A percentile compares a stretch with the other conserved stretches of the same genome.
phyloP scores from a whole-genome alignment of 2,113 vertebrate genomes.

The Lepus americanus region DNA sequence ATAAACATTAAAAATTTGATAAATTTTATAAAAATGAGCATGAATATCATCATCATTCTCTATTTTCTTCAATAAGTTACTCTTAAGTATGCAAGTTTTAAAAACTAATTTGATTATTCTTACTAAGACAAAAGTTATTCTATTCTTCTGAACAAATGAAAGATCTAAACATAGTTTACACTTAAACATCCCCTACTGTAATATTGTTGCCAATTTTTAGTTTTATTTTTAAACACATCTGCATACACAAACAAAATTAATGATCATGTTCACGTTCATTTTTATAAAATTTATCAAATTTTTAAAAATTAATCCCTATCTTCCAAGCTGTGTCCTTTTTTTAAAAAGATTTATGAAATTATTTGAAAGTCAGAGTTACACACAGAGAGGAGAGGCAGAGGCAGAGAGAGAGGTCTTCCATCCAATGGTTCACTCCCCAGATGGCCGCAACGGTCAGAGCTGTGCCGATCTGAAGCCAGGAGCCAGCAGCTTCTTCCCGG shows the following conservation, averaged over 20 bases:
- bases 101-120: not conserved
- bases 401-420: not conserved
- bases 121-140: not conserved
- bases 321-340: not conserved
- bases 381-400: no score
- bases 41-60: not conserved
- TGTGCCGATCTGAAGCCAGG: no score
- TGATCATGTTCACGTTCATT: not conserved
- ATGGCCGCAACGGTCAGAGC: no score
- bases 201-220: not conserved
- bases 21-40: not conserved
- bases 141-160: conserved; percentile 7
- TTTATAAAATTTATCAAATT: not conserved
- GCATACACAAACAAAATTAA: not conserved
- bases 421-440: no score
- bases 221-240: not conserved
- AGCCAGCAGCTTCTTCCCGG: no score
- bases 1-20: not conserved
- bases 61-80: not conserved
- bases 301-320: not conserved
- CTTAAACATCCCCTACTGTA: not conserved
- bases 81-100: not conserved
- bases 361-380: no score
- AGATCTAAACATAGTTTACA: not conserved
- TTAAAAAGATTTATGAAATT: not conserved